phyloP scores from a whole-genome alignment of 2,113 vertebrate species.

The Puntigrus tetrazona region DNA sequence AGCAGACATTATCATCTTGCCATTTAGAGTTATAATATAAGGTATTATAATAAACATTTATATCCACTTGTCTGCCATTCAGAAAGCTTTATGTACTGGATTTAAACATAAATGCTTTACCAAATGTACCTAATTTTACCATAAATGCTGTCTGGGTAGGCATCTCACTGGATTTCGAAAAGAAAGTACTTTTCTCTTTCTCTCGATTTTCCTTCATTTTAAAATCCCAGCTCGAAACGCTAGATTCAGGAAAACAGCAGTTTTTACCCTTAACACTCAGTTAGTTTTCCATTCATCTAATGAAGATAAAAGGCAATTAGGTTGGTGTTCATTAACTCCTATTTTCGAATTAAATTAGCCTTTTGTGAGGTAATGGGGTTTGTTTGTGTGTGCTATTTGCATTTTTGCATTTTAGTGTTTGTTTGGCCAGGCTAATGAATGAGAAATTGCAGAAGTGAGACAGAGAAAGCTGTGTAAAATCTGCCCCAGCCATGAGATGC shows the following conservation, averaged over 20 bases:
- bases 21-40: neutral
- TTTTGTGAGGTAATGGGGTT: conserved; percentile 16
- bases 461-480: conserved; percentile 61
- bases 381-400: conserved; percentile 41
- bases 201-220: conserved; percentile 42
- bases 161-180: neutral
- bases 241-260: neutral
- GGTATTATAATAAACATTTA: neutral
- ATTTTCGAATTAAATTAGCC: conserved; percentile 44
- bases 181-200: conserved; percentile 58
- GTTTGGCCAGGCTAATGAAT: conserved; percentile 28
- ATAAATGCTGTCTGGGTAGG: conserved; percentile 60
- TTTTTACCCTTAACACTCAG: neutral
- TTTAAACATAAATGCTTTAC: neutral
- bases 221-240: neutral
- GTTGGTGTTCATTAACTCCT: conserved; percentile 43
- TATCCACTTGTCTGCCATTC: neutral
- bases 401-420: conserved; percentile 64
- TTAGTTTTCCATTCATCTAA: conserved; percentile 30
- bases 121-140: neutral
- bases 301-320: conserved; percentile 42
- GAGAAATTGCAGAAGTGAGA: conserved; percentile 54
- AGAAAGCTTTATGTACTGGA: neutral
- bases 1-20: neutral
- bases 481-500: conserved; percentile 54